Conservation (phyloP, 1,140 invertebrate species). For the Drosophila seguyi region DNA sequence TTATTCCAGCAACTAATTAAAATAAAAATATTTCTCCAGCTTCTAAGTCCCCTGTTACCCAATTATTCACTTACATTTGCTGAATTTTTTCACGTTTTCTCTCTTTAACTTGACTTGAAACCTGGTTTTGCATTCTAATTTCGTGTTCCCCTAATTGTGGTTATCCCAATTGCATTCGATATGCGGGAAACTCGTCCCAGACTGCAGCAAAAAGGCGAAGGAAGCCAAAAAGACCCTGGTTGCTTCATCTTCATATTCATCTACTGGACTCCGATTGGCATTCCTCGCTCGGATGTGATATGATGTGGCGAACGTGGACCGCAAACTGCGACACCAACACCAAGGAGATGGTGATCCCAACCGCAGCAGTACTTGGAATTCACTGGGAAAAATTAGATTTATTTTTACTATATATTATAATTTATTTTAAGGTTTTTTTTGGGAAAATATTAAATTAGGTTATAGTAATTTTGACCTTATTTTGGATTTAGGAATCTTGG, state of each 20-base stretch:
- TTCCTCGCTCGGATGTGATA: slow-evolving; percentile 57
- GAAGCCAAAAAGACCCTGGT: slow-evolving; percentile 9
- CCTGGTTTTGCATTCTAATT: slow-evolving; percentile 47
- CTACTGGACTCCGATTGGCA: slow-evolving; percentile 34
- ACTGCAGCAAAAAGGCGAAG: slow-evolving; percentile 17
- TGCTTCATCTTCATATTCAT: slow-evolving; percentile 74
- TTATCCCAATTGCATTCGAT: slow-evolving; percentile 51
- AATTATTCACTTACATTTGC: not conserved
- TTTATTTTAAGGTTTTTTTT: not conserved
- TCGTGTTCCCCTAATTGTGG: slow-evolving; percentile 72
- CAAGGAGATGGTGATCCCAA: slow-evolving; percentile 38
- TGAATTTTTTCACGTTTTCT: not conserved
- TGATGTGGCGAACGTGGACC: slow-evolving; percentile 53
- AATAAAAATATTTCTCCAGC: not conserved
- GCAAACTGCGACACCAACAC: slow-evolving; percentile 52
- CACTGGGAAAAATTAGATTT: not conserved
- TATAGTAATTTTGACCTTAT: not conserved
- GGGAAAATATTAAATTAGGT: not conserved
- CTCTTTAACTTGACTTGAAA: slow-evolving; percentile 7
- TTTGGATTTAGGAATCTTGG: not conserved
- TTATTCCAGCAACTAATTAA: not conserved
- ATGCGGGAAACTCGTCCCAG: slow-evolving; percentile 58
- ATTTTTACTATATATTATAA: not conserved
- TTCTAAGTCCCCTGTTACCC: not conserved
- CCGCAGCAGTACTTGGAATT: slow-evolving; percentile 38